phyloP scores from a whole-genome alignment of 2,113 vertebrate genomes.

The Hippocampus guttulatus region DNA sequence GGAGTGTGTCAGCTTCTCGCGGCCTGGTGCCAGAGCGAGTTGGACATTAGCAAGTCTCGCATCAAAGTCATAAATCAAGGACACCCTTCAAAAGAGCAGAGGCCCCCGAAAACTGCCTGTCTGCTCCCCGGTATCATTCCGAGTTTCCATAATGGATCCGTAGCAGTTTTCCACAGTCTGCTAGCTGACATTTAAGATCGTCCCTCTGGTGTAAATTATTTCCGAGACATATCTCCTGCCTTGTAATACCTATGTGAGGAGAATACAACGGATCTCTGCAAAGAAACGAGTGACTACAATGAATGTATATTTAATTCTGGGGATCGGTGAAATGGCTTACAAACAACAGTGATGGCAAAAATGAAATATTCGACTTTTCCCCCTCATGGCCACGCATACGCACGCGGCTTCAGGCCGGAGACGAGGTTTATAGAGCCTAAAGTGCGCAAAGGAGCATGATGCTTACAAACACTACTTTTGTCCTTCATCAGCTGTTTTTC shows the following conservation, averaged over 20 bases:
- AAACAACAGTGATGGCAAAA: conserved; percentile 45
- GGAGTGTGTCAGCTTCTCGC: conserved; percentile 35
- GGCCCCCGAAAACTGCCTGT: conserved; percentile 32
- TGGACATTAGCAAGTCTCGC: conserved; percentile 54
- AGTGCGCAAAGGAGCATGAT: conserved; percentile 9
- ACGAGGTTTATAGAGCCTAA: neutral
- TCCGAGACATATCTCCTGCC: conserved; percentile 11
- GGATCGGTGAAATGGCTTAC: conserved; percentile 49
- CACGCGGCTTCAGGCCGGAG: conserved; percentile 5
- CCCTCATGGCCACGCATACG: conserved; percentile 1
- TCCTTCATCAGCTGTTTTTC: conserved; percentile 27
- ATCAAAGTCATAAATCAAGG: conserved; percentile 63
- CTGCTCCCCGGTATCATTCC: conserved; percentile 28
- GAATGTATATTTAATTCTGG: conserved; percentile 48
- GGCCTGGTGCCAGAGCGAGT: conserved; percentile 22
- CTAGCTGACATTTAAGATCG: conserved; percentile 30
- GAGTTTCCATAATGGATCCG: conserved; percentile 29
- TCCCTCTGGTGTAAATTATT: conserved; percentile 11
- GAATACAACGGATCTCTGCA: conserved; percentile 11
- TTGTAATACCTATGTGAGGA: conserved; percentile 17
- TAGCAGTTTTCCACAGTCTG: conserved; percentile 26
- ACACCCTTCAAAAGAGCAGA: conserved; percentile 41
- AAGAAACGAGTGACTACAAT: conserved; percentile 21
- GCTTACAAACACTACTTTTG: conserved; percentile 18
- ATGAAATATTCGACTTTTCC: conserved; percentile 44